Conservation (phyloP, 2,797 vertebrate species). For the Neostethus bicornis region DNA sequence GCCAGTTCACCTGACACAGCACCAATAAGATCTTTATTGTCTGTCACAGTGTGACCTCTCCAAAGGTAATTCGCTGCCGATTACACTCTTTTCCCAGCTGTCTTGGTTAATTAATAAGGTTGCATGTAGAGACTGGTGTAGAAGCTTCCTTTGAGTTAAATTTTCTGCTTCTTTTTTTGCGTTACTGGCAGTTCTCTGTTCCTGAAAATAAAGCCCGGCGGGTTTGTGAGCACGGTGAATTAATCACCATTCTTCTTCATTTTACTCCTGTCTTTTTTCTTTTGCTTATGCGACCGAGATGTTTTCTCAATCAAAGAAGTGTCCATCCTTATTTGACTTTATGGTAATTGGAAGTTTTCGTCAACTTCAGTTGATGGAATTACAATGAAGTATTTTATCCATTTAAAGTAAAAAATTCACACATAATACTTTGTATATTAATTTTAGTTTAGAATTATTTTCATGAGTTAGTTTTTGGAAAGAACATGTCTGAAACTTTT, state of each 20-base stretch:
- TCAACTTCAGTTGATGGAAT: background rate
- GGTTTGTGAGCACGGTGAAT: slow-evolving; percentile 5
- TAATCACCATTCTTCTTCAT: background rate
- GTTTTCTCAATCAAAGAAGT: slow-evolving; percentile 7
- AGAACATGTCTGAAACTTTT: too few species aligned
- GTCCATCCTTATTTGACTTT: background rate
- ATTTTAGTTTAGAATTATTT: too few species aligned
- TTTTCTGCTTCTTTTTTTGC: slow-evolving; percentile 18
- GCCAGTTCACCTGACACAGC: slow-evolving; percentile 40
- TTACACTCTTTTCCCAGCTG: slow-evolving; percentile 60
- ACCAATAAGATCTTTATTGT: slow-evolving; percentile 53
- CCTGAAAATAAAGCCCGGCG: background rate
- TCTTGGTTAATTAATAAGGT: slow-evolving; percentile 54
- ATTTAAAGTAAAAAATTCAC: background rate
- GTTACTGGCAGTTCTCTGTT: slow-evolving; percentile 8
- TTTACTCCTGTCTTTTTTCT: background rate
- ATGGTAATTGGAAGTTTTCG: background rate
- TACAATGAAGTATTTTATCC: background rate
- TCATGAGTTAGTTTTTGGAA: too few species aligned
- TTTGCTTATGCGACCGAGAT: background rate
- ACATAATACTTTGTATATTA: too few species aligned
- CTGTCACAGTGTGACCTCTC: slow-evolving; percentile 55
- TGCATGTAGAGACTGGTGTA: slow-evolving; percentile 15
- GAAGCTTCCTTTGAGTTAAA: slow-evolving; percentile 37
- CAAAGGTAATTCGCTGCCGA: slow-evolving; percentile 44